phyloP scores from a whole-genome alignment of 2,888 invertebrate species.

The Tryphoninae sp. region DNA sequence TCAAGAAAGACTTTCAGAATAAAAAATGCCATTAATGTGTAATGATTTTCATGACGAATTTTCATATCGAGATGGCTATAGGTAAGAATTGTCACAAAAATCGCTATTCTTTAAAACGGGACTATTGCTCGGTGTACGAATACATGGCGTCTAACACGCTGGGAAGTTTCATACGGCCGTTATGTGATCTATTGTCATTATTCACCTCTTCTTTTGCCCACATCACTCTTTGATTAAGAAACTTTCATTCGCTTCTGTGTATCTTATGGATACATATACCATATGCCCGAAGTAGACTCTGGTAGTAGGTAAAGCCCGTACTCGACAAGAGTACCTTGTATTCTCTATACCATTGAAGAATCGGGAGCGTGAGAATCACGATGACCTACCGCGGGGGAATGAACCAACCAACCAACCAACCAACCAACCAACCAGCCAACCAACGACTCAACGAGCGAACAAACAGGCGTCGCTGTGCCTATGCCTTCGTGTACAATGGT shows the following conservation, averaged over 20 bases:
- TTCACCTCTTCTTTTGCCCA: constrained; percentile 16
- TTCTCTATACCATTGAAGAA: constrained; percentile 53
- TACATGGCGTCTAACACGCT: neutral
- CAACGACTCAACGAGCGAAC: constrained; percentile 31
- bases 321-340: constrained; percentile 22
- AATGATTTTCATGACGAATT: neutral
- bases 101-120: neutral
- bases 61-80: neutral
- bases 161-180: neutral
- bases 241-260: constrained; percentile 33
- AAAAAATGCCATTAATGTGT: neutral
- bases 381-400: constrained; percentile 66
- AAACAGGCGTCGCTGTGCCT: constrained; percentile 28
- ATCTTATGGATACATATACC: neutral
- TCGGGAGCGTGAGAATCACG: constrained; percentile 75
- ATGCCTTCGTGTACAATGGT: constrained; percentile 4
- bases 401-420: constrained; percentile 21
- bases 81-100: constrained; percentile 11
- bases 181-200: constrained; percentile 47
- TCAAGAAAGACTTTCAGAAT: too few relatives aligned
- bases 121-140: neutral
- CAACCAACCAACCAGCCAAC: constrained; percentile 20
- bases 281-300: constrained; percentile 4
- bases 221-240: constrained; percentile 41
- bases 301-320: constrained; percentile 20